These are phyloP conservation scores for Brachyalestes nurse DNA, from an alignment of 2,797 vertebrate species.

Conservation along the genomic window DNA sequence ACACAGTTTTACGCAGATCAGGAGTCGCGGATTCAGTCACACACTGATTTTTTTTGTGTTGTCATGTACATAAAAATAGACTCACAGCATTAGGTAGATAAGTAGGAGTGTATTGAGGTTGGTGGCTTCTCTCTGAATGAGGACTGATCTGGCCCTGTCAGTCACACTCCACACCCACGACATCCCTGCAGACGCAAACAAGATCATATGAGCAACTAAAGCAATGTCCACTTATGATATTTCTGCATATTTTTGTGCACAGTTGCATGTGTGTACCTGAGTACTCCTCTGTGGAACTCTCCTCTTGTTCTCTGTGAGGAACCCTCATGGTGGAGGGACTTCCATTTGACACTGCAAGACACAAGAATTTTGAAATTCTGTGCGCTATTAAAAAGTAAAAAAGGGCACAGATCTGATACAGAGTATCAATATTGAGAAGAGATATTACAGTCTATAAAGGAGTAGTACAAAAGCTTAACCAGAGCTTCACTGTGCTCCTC, in stretches of 20 bases:
- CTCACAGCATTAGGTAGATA: slow-evolving; percentile 88
- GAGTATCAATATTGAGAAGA: too few species aligned
- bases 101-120: slow-evolving; percentile 80
- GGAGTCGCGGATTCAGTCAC: background rate
- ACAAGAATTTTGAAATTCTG: background rate
- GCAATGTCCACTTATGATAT: background rate
- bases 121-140: slow-evolving; percentile 74
- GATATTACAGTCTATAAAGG: background rate
- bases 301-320: slow-evolving; percentile 60
- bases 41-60: background rate
- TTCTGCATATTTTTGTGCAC: background rate
- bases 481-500: background rate
- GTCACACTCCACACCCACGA: slow-evolving; percentile 68
- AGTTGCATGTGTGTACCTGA: slow-evolving; percentile 55
- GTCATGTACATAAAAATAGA: slow-evolving; percentile 12
- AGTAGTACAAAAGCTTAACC: background rate
- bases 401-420: background rate
- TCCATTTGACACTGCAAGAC: slow-evolving; percentile 61
- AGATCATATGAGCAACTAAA: background rate
- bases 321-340: slow-evolving; percentile 54
- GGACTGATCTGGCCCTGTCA: slow-evolving; percentile 69
- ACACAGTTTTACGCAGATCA: background rate
- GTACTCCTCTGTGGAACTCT: slow-evolving; percentile 71
- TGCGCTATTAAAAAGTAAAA: background rate
- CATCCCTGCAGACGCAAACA: slow-evolving; percentile 60